A percentile compares a stretch with the other conserved stretches of the same genome.
These are phyloP conservation scores for Murina feae DNA, from an alignment of 2,113 vertebrate species.

Conservation along the genomic window DNA sequence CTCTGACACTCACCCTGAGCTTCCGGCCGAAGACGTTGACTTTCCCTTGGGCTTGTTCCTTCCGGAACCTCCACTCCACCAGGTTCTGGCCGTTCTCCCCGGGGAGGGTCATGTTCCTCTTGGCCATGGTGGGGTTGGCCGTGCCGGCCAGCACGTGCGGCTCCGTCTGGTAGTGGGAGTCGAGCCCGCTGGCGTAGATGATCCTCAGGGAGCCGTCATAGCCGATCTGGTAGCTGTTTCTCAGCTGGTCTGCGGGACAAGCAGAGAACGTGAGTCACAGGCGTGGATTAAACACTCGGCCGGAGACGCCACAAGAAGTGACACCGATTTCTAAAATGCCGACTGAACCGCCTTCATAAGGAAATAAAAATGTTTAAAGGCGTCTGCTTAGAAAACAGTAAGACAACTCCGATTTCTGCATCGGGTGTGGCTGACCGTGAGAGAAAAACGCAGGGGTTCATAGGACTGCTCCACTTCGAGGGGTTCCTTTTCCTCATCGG, in stretches of 20 bases:
- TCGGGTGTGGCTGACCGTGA: neutral
- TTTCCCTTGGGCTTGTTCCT: constrained; percentile 95
- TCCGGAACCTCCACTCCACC: constrained; percentile 97
- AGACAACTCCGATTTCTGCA: neutral
- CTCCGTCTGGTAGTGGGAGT: constrained; percentile 96
- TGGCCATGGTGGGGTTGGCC: constrained; percentile 93
- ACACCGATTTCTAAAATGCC: neutral
- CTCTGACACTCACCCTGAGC: constrained; percentile 84
- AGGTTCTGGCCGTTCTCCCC: constrained; percentile 95
- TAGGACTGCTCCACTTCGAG: neutral
- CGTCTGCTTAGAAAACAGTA: neutral
- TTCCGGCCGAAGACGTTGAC: constrained; percentile 97
- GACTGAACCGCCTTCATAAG: neutral
- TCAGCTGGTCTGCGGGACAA: constrained; percentile 89
- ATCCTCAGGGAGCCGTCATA: constrained; percentile 94
- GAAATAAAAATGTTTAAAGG: neutral
- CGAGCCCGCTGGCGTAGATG: constrained; percentile 94
- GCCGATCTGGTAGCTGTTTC: constrained; percentile 94
- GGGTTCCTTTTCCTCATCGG: neutral
- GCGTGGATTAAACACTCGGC: neutral
- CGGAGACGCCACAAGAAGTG: neutral
- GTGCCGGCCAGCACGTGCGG: constrained; percentile 95
- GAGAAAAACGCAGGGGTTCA: neutral
- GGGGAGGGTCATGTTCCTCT: constrained; percentile 96
- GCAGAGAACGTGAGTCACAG: neutral